Evolutionary conservation across 2,113 vertebrate species (phyloP).

Genomic region (Phrynosoma platyrhinos): DNA sequence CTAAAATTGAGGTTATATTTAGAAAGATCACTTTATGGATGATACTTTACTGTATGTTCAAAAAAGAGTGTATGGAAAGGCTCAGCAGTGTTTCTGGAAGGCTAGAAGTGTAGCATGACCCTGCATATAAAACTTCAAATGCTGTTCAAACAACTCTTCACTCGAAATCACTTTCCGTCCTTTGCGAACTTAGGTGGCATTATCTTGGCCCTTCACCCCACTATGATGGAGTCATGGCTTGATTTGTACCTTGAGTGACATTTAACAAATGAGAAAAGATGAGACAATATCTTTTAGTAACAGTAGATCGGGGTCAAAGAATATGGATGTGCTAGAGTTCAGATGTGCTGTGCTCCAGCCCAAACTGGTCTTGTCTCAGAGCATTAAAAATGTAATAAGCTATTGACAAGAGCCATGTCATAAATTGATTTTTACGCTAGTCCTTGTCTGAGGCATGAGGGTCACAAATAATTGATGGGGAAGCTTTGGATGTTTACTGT

Average conservation of each 20-base stretch:
- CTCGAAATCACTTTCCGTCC: not conserved
- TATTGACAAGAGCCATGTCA: fast-evolving
- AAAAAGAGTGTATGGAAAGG: not conserved
- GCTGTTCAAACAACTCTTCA: not conserved
- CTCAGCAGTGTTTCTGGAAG: not conserved
- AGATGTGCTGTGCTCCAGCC: not conserved
- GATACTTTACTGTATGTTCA: not conserved
- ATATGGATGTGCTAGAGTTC: not conserved
- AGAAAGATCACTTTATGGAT: not conserved
- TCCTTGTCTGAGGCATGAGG: not conserved
- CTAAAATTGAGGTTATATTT: not conserved
- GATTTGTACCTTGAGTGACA: slow-evolving; percentile 22
- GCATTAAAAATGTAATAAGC: not conserved
- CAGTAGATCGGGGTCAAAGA: not conserved
- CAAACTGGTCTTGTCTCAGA: slow-evolving; percentile 27
- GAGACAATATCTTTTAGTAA: not conserved
- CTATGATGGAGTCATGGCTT: not conserved
- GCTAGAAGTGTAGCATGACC: not conserved
- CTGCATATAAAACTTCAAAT: not conserved
- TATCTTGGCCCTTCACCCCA: not conserved
- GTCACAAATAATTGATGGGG: fast-evolving
- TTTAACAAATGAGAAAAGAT: slow-evolving; percentile 41
- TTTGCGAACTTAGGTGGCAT: slow-evolving; percentile 13
- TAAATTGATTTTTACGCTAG: not conserved
- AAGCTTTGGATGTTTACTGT: slow-evolving; percentile 1